Evolutionary conservation across 2,113 vertebrate species (phyloP), one percentile per base, ranked within the genome.

Genomic region (Gymnobelideus leadbeateri): DNA sequence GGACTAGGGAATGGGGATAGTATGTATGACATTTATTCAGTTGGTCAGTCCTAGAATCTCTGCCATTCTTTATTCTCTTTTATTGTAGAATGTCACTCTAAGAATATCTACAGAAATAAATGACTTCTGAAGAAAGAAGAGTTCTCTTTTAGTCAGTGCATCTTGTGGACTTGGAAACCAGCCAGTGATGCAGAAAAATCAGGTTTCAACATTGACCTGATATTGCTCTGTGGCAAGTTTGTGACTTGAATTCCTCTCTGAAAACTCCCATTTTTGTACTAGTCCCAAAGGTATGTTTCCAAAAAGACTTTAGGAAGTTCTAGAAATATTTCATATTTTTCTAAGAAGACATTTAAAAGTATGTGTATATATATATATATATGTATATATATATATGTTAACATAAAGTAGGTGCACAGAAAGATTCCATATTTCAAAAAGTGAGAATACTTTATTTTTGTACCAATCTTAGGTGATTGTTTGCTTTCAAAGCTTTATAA

Each of bases 41-140:
- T 5, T 21, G 2, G 26, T 46, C 11, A 61, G 57, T 10, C 28
- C 57, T 31, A 61, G 5, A n/a, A 84, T 23, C 12, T 49, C 31
- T 11, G 25, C 28, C 23, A 61, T n/a, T 50, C 19, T 47, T 11
- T 14, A 8, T 46, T 25, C 23, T 23, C 3, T 2, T 52, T 93
- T 47, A 77, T 68, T 43, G 37, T n/a, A 98, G 98, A 95, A 91
- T 47, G 96, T 97, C 50, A 98, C 97, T n/a, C 51, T 98, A 50
- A 97, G 90, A 68, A 97, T 98, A 97, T 98, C 97, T 93, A 98
- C 96, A 95, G 98, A 98, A 93, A 91, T 97, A 96, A 97, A 10
- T 46, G 96, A 97, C 37, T 11, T 97, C 90, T 98, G 97, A 98
- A 94, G 94, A 57, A 55, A 55, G 31, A 91, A 93, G 96, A 91